Percentiles rank a stretch among this genome's conserved stretches.
Evolutionary conservation across 2,113 vertebrate genomes (phyloP).

Genomic region (Eonycteris spelaea): DNA sequence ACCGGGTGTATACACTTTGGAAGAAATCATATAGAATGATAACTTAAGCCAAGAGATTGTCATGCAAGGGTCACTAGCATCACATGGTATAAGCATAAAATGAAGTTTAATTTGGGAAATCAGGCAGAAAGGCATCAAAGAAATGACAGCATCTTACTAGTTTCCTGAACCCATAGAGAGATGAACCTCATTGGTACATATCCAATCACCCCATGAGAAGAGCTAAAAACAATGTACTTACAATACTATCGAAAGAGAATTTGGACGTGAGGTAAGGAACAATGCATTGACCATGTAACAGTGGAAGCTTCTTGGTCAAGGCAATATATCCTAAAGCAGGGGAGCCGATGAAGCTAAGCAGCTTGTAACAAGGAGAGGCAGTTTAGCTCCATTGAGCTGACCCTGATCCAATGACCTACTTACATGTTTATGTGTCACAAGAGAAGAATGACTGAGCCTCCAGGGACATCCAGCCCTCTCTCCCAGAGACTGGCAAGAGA

Average conservation of each 20-base stretch:
- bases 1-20: not conserved
- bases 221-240: not conserved
- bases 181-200: not conserved
- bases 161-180: not conserved
- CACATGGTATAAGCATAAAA: not conserved
- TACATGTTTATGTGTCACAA: not conserved
- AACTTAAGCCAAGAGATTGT: not conserved
- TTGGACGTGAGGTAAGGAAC: not conserved
- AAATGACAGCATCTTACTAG: not conserved
- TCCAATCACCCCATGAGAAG: not conserved
- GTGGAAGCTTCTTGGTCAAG: not conserved
- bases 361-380: not conserved
- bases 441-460: not conserved
- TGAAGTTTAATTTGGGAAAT: not conserved
- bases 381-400: not conserved
- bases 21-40: not conserved
- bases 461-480: not conserved
- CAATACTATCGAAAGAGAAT: not conserved
- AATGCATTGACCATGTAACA: not conserved
- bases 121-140: not conserved
- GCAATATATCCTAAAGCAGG: not conserved
- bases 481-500: not conserved
- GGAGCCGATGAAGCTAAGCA: not conserved
- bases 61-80: not conserved
- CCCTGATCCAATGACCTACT: not conserved